Percentiles rank a stretch among this genome's conserved stretches.
Evolutionary conservation across 2,888 invertebrate species (phyloP).

Genomic region (Andrena haemorrhoa): DNA sequence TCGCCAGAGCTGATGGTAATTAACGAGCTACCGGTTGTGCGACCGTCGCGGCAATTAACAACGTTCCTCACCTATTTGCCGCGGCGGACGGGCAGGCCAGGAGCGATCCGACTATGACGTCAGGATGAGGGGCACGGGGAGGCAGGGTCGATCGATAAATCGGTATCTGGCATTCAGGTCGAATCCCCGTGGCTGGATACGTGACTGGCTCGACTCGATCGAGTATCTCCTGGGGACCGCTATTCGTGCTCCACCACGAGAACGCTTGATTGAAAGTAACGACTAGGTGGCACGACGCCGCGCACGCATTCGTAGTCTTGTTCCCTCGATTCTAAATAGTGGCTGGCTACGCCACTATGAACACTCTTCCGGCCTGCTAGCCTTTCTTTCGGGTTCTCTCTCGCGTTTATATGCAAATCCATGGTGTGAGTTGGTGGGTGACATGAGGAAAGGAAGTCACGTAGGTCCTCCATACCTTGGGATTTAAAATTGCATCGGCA

Average conservation of each 20-base stretch:
- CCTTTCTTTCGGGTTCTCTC: not conserved
- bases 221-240: conserved; percentile 41
- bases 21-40: conserved; percentile 71
- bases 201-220: conserved; percentile 62
- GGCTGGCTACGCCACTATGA: conserved; percentile 26
- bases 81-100: conserved; percentile 6
- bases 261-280: conserved; percentile 80
- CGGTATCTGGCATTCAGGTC: conserved; percentile 70
- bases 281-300: conserved; percentile 71
- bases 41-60: conserved; percentile 71
- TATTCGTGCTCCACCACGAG: conserved; percentile 34
- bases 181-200: conserved; percentile 64
- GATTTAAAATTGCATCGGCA: too few species aligned
- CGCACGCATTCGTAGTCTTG: conserved; percentile 75
- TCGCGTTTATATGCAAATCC: not conserved
- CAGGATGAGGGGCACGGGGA: conserved; percentile 21
- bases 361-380: conserved; percentile 19
- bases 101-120: conserved; percentile 64
- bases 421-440: too few species aligned
- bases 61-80: conserved; percentile 57
- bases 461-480: too few species aligned
- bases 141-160: conserved; percentile 56
- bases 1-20: conserved; percentile 60
- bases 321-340: conserved; percentile 17
- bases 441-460: too few species aligned